Base-by-base conservation (phyloP, 1,140 invertebrate species). In the Bradysia coprophila region DNA sequence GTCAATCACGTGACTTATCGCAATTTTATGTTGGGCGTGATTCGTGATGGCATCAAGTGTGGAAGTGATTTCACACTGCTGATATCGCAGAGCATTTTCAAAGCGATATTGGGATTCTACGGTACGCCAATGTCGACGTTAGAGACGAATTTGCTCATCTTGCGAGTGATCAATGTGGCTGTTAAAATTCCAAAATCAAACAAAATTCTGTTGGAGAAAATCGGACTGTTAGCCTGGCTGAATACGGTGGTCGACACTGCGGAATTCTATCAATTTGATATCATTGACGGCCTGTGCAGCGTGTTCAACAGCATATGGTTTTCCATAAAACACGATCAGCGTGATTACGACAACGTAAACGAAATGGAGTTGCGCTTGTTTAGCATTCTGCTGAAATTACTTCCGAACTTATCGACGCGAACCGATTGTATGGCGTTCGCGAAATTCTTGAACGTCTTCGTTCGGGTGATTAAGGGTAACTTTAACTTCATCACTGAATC, bases 201-300 rank as follows among this genome's bases (percentile, higher is more conserved):
- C 5, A 64, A 73, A 43, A 67, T 76, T 40, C 61, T 82, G 40
- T 58, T 71, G 3, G 67, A 71, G 45, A 67, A 68, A 45, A 70
- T 74, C 45, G 72, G 68, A n/a, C 47, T 81, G 2, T 44, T 80
- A 21, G 61, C 71, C 5, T 79, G 75, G 76, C 46, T 81, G 15
- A 56, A 59, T 40, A 44, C 47, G 8, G 45, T 56, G 21, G 46
- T 59, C 4, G 45, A 50, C 3, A 47, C 53, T 21, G 49, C 51
- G 1, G 52, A 60, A 39, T 60, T 58, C 39, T 52, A 54, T 51
- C 54, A 59, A 16, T 60, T 60, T 16, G 57, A 60, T 42, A 47
- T 56, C 24, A 59, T 60, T 19, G 55, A 60, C 39, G 57, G 54
- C 20, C 32, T 59, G 18, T 57, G 60, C 13, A 59, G 49, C 43